Evolutionary conservation across 2,797 vertebrate species (phyloP).

Genomic region (Falco naumanni): DNA sequence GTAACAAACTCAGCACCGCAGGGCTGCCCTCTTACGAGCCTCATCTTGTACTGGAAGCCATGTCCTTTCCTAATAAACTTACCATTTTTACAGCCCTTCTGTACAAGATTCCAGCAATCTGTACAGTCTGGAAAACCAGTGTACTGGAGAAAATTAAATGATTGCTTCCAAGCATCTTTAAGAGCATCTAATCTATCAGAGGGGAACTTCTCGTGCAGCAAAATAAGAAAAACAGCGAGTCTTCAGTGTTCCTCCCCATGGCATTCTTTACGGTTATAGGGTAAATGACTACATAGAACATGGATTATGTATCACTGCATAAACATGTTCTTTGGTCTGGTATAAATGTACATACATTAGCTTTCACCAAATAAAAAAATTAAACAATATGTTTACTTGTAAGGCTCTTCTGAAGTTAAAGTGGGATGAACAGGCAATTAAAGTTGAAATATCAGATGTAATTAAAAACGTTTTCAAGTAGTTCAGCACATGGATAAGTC

Average conservation of each 20-base stretch:
- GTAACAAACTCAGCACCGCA: not conserved
- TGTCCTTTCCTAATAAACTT: rapidly evolving
- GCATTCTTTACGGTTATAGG: not conserved
- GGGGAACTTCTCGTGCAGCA: not conserved
- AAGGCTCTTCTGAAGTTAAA: not conserved
- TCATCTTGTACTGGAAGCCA: not conserved
- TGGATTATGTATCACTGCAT: not conserved
- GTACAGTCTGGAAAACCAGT: not conserved
- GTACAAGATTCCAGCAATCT: not conserved
- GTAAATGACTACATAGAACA: not conserved
- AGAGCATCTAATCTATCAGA: not conserved
- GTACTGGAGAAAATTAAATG: not conserved
- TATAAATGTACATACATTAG: not conserved
- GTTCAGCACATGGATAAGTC: not conserved
- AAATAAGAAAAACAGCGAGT: not conserved
- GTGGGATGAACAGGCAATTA: not conserved
- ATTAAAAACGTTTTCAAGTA: not conserved
- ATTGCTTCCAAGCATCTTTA: not conserved
- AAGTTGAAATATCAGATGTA: not conserved
- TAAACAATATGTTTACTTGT: not conserved
- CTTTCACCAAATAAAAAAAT: not conserved
- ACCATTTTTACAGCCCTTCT: not conserved
- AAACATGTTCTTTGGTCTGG: not conserved
- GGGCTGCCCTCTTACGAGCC: rapidly evolving
- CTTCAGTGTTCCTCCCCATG: not conserved